phyloP scores from a whole-genome alignment of 2,113 vertebrate genomes.

The Salvelinus fontinalis region DNA sequence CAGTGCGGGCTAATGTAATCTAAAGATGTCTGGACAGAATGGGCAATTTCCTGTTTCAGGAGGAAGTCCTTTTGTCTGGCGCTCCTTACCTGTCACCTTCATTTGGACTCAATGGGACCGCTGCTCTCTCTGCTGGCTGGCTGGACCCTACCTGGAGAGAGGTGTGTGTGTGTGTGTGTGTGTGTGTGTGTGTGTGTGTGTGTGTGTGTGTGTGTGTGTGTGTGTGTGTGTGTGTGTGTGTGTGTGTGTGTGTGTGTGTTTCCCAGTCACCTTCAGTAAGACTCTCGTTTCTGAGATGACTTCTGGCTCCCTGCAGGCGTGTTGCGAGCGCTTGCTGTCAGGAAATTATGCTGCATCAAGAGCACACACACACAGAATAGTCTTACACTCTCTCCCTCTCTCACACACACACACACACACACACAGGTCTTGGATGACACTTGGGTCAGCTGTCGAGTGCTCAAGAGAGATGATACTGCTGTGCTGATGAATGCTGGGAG shows the following conservation, averaged over 20 bases:
- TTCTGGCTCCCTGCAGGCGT: not conserved
- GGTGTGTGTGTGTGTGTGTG: not conserved
- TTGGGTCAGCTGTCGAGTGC: not conserved
- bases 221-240: not conserved
- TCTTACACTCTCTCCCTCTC: too few species aligned
- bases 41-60: not conserved
- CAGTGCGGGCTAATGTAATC: not conserved
- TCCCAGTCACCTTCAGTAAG: not conserved
- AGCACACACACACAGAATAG: not conserved
- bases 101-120: not conserved
- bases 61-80: constrained; percentile 3
- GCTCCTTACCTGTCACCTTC: not conserved
- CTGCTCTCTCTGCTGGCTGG: not conserved
- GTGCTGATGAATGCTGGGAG: not conserved
- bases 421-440: not conserved
- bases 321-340: not conserved
- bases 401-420: not conserved
- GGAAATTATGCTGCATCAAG: not conserved
- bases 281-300: not conserved
- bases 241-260: not conserved
- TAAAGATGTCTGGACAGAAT: not conserved
- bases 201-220: not conserved
- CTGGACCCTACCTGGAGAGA: not conserved
- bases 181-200: not conserved
- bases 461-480: not conserved